A percentile compares a stretch with the other conserved stretches of the same genome.
Evolutionary conservation across 1,140 invertebrate genomes (phyloP).

Genomic region (Papilio dardanus): DNA sequence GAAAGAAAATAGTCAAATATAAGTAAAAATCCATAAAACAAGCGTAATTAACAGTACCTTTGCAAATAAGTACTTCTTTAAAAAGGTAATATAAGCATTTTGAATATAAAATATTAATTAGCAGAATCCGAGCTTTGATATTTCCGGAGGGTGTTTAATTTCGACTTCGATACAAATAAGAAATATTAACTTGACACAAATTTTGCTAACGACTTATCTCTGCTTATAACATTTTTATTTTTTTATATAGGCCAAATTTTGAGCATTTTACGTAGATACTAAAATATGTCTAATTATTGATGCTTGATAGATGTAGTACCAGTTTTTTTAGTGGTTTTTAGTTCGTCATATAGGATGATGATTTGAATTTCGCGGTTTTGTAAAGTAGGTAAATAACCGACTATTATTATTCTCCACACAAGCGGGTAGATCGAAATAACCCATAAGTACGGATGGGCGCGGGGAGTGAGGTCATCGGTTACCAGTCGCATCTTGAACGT

Average conservation of each 20-base stretch:
- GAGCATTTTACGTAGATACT: neutral
- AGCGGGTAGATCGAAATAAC: too few relatives aligned
- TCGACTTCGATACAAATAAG: neutral
- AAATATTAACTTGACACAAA: neutral
- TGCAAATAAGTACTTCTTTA: neutral
- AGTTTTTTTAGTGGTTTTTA: too few relatives aligned
- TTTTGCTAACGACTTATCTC: neutral
- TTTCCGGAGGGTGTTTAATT: neutral
- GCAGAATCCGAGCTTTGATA: neutral
- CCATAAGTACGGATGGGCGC: too few relatives aligned
- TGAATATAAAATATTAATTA: conserved; percentile 15
- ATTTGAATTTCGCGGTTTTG: too few relatives aligned
- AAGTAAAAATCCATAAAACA: neutral
- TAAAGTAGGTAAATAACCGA: too few relatives aligned
- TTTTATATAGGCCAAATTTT: neutral
- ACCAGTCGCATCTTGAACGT: too few relatives aligned
- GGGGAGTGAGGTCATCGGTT: too few relatives aligned
- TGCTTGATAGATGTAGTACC: neutral
- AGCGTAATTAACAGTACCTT: neutral
- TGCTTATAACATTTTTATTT: too few relatives aligned
- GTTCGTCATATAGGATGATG: too few relatives aligned
- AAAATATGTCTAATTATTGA: neutral
- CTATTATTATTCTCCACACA: too few relatives aligned
- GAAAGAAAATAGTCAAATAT: neutral
- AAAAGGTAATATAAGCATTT: neutral